Evolutionary conservation across 2,797 vertebrate species (phyloP), one percentile per base, ranked within the genome.

Genomic region (Alcedo quadribrachys): DNA sequence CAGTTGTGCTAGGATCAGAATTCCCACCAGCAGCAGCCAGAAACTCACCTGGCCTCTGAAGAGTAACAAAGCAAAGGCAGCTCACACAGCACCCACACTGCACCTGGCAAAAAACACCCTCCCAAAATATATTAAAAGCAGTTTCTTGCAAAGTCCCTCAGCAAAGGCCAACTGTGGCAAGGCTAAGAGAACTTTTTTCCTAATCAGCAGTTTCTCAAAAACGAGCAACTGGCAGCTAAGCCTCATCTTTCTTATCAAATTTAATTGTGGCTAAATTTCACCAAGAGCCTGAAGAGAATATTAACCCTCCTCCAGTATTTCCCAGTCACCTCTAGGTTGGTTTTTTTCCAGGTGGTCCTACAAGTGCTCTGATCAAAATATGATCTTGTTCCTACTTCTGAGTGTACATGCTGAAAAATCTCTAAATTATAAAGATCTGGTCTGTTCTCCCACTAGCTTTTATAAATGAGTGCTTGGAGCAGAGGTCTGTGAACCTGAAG

Each of bases 401-500:
- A n/a, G 11, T 63, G 8, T 9, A 73, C 3, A 21, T 2, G 2
- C 43, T 40, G 71, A 78, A 74, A 82, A 74, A 48, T 12, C 5
- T 67, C 58, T 55, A 37, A 20, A 27, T 61, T 71, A 61, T 24
- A 6, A 50, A 92, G 79, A 25, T n/a, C 8, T 6, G 6, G n/a
- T 32, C 15, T 85, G 22, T 33, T 65, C 37, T 81, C 30, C 48
- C 18, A 33, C 11, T 40, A 65, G 15, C 43, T 81, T 88, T 78
- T 27, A 25, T 10, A 88, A 63, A 27, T 45, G 9, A 63, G 37
- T 50, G 54, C 33, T 58, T 17, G 37, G 5, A 55, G 8, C 30
- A 57, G 40, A 32, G 10, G 45, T 17, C 27, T 0, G 1, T 10
- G 12, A 40, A 87, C 48, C 9, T 33, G 17, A 15, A 1, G 5